These are phyloP conservation scores for Agelaius tricolor DNA, from an alignment of 2,113 vertebrate species.

Conservation along the genomic window DNA sequence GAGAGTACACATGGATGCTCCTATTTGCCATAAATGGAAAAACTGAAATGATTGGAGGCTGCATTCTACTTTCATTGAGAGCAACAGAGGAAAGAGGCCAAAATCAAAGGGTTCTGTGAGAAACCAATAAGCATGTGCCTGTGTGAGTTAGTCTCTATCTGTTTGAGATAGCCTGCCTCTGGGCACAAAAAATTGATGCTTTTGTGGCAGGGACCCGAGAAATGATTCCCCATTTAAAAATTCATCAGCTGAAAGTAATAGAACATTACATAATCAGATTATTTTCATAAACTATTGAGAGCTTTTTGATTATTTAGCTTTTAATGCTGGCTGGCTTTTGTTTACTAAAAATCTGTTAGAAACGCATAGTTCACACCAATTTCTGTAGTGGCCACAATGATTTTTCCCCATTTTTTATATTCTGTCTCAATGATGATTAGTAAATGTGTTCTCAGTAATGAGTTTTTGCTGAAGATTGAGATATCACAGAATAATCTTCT, in stretches of 20 bases:
- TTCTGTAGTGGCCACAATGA: background rate
- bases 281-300: background rate
- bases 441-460: background rate
- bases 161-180: background rate
- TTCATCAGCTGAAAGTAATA: background rate
- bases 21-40: background rate
- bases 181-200: background rate
- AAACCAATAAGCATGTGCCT: background rate
- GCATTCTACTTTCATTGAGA: background rate
- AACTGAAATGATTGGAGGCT: background rate
- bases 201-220: background rate
- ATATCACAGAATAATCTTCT: background rate
- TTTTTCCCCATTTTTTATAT: background rate
- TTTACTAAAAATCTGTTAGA: background rate
- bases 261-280: background rate
- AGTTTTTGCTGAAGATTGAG: background rate
- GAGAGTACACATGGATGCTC: background rate
- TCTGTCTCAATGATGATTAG: background rate
- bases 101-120: background rate
- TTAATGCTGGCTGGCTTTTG: background rate
- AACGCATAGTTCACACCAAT: background rate
- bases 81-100: background rate
- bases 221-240: background rate
- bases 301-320: background rate
- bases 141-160: background rate